Evolutionary conservation across 1,140 invertebrate species (phyloP).

Genomic region (Limonius californicus): DNA sequence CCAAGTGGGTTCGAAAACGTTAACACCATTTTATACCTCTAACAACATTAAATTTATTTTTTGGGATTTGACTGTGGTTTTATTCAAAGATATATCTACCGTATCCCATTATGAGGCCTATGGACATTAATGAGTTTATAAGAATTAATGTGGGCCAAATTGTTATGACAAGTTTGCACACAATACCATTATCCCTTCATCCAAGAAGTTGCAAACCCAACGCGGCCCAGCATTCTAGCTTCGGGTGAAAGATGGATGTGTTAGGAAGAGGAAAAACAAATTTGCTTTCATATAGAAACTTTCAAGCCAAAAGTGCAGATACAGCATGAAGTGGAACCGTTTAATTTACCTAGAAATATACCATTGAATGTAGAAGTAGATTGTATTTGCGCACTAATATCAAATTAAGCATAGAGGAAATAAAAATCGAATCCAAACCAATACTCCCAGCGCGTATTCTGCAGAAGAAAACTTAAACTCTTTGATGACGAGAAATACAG

Average conservation of each 20-base stretch:
- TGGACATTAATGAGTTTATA: too few species aligned
- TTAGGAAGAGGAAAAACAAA: conserved; percentile 54
- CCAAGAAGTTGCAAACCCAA: conserved; percentile 45
- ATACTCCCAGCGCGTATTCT: conserved; percentile 48
- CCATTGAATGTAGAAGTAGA: conserved; percentile 61
- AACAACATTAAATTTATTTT: too few species aligned
- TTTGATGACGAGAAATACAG: conserved; percentile 69
- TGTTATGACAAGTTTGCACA: conserved; percentile 43
- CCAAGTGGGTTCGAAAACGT: too few species aligned
- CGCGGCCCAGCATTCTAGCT: conserved; percentile 46
- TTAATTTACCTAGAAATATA: conserved; percentile 59
- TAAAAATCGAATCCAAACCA: conserved; percentile 46
- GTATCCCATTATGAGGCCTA: too few species aligned
- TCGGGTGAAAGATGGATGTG: conserved; percentile 57
- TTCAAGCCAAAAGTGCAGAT: conserved; percentile 69
- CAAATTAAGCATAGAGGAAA: conserved; percentile 49
- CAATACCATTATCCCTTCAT: conserved; percentile 51
- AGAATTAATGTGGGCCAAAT: conserved; percentile 37
- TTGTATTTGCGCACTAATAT: conserved; percentile 50
- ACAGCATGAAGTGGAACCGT: conserved; percentile 56
- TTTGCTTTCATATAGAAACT: conserved; percentile 61
- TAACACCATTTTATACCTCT: too few species aligned
- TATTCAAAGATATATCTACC: too few species aligned
- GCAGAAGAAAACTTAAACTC: conserved; percentile 52
- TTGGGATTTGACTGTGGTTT: too few species aligned